Conservation (phyloP, 2,113 vertebrate species). For the Amazona vittata region DNA sequence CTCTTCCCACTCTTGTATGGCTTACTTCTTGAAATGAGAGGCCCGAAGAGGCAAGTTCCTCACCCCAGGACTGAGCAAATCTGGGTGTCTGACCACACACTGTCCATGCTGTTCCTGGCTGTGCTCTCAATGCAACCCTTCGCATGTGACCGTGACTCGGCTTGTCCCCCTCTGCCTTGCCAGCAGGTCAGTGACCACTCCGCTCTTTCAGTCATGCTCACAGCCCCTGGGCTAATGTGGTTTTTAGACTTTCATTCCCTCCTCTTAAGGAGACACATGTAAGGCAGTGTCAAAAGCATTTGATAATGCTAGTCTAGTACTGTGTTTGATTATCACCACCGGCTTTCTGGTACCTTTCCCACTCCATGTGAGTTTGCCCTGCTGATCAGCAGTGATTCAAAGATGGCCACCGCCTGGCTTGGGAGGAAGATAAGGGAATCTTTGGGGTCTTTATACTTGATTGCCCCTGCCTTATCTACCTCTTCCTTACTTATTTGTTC, state of each 20-base stretch:
- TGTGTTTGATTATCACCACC: not conserved
- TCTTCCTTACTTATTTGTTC: not conserved
- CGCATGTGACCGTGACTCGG: rapidly evolving
- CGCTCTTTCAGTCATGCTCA: not conserved
- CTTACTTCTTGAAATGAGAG: not conserved
- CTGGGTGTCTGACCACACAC: rapidly evolving
- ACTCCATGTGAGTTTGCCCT: not conserved
- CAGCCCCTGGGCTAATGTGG: not conserved
- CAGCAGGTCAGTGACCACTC: not conserved
- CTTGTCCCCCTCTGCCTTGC: not conserved
- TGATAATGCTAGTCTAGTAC: not conserved
- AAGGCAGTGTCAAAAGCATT: not conserved
- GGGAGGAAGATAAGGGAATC: not conserved
- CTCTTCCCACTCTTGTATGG: not conserved
- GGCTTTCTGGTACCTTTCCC: not conserved
- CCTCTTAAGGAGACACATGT: rapidly evolving
- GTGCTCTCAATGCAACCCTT: not conserved
- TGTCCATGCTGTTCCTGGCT: not conserved
- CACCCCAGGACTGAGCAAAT: rapidly evolving
- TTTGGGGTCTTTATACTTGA: not conserved
- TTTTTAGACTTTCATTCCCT: not conserved
- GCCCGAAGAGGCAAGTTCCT: not conserved
- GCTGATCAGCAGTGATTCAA: not conserved
- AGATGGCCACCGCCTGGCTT: not conserved
- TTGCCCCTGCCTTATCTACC: not conserved